These are phyloP conservation scores for Drosophila jambulina DNA, from an alignment of 1,140 invertebrate genomes.

Conservation along the genomic window DNA sequence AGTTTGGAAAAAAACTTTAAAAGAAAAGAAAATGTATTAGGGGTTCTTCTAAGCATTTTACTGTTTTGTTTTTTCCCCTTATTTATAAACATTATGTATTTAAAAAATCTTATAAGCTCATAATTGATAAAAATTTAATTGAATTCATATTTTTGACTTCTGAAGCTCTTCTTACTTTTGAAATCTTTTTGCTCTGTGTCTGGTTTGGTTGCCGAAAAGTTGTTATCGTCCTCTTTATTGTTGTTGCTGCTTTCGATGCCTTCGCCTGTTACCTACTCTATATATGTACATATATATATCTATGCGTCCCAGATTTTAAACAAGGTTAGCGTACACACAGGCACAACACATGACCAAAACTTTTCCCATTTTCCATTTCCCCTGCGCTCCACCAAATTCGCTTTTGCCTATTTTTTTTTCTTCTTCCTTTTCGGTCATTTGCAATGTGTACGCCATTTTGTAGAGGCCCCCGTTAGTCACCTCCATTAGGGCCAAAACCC, in stretches of 20 bases:
- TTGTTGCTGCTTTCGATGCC: constrained; percentile 25
- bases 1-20: too few relatives aligned
- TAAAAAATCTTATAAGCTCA: too few relatives aligned
- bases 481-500: constrained; percentile 6
- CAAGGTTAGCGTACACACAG: constrained; percentile 42
- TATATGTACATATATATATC: constrained; percentile 21
- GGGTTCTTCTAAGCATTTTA: too few relatives aligned
- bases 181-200: neutral
- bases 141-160: neutral
- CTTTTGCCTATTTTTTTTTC: constrained; percentile 9
- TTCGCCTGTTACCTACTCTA: constrained; percentile 21
- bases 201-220: constrained; percentile 8
- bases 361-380: constrained; percentile 54
- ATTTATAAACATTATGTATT: too few relatives aligned
- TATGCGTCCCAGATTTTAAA: constrained; percentile 61
- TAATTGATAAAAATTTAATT: too few relatives aligned
- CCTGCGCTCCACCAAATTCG: constrained; percentile 21
- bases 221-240: constrained; percentile 24
- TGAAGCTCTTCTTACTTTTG: neutral
- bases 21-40: too few relatives aligned
- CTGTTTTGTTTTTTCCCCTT: too few relatives aligned
- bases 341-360: constrained; percentile 42
- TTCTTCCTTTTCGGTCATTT: constrained; percentile 69
- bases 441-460: constrained; percentile 72
- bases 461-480: constrained; percentile 32